A percentile compares a stretch with the other conserved stretches of the same genome.
Conservation (phyloP, 2,113 vertebrate species). For the Chlorodrepanis virens region DNA sequence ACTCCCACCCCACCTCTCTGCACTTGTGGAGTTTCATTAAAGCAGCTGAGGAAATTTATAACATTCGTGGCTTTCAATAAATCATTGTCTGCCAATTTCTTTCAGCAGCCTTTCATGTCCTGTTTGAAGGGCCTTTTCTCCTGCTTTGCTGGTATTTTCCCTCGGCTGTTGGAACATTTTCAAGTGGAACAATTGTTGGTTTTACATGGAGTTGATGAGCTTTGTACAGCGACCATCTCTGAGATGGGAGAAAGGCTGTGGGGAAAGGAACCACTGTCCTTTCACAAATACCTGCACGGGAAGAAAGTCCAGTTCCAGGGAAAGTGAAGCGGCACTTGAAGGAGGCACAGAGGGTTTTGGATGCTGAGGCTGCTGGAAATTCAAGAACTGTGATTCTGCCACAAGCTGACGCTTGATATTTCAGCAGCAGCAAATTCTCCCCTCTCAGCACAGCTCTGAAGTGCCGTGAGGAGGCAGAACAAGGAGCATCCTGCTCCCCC, state of each 20-base stretch:
- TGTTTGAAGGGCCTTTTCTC: neutral
- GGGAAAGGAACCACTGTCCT: neutral
- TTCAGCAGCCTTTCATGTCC: neutral
- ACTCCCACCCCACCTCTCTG: accelerated
- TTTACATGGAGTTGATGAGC: neutral
- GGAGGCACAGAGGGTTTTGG: neutral
- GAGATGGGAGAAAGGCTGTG: neutral
- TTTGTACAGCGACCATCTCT: neutral
- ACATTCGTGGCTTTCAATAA: neutral
- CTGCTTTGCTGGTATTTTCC: neutral
- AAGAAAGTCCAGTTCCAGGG: neutral
- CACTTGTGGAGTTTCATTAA: neutral
- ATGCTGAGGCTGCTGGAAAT: neutral
- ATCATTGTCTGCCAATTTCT: neutral
- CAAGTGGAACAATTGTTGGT: neutral
- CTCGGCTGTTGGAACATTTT: neutral
- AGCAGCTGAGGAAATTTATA: neutral
- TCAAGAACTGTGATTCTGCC: neutral
- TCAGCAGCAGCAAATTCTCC: neutral
- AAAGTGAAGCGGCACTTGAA: neutral
- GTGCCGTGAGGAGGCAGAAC: accelerated
- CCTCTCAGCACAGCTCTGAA: neutral
- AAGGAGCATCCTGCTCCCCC: neutral
- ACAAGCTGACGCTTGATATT: neutral
- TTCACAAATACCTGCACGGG: neutral